Base-by-base conservation (phyloP, 2,113 vertebrate species). In the Urocitellus parryii region DNA sequence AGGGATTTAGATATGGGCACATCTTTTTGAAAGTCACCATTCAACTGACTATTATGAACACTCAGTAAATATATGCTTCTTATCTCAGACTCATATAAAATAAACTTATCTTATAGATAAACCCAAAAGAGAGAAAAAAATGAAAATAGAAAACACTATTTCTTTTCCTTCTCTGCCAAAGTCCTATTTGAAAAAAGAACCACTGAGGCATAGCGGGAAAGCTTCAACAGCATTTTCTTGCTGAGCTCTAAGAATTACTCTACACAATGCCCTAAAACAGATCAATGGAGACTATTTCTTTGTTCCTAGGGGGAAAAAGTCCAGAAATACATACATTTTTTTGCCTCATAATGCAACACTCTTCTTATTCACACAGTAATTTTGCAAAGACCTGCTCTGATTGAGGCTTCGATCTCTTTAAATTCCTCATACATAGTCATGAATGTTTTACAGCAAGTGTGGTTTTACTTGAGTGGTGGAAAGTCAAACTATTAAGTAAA, bases 401-500 rank as follows among this genome's bases (percentile, higher is more conserved):
- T 45, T 70, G 34, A 82, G 5, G 53, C 72, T 72, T 73, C 56
- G 4, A 77, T 90, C 18, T 80, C 72, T 89, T 89, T 79, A 65
- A 94, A 83, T 87, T 76, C 80, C 78, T 87, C 78, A 80, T 70
- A 80, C 25, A 20, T 5, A 22, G 32, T 34, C 76, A 84, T 58
- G 77, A 92, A 95, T 37, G 24, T 88, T 91, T 90, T 92, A 89
- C 8, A 17, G 61, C n/a, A 77, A 56, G 70, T 85, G 32, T 84
- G 67, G 80, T 72, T 94, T 67, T 58, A 79, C 39, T 32, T 83
- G 22, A 42, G 17, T 77, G 2, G 25, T 0, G 76, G 39, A 79
- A 92, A 93, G 53, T 90, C 53, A 88, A 91, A 91, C 42, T 91
- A 91, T 24, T 85, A 83, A 87, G 45, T 93, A 95, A 88, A 2